Conservation (phyloP, 2,113 vertebrate species). For the Notarius quadriscutis region DNA sequence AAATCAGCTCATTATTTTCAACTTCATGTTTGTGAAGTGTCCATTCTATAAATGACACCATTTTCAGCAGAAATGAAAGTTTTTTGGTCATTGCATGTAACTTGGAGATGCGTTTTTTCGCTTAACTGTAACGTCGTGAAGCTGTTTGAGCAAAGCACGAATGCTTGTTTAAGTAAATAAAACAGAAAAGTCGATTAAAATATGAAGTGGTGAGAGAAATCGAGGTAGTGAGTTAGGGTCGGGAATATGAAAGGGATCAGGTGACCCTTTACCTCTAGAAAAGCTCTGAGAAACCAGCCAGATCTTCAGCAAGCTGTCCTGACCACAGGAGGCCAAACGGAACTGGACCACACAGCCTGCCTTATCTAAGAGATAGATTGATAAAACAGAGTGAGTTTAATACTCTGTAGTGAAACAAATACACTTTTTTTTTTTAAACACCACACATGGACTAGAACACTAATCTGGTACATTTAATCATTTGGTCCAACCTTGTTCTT, state of each 20-base stretch:
- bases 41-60: not conserved
- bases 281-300: constrained; percentile 77
- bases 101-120: not conserved
- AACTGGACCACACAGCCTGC: constrained; percentile 68
- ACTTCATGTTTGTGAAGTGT: not conserved
- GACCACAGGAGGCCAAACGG: constrained; percentile 88
- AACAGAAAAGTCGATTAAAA: not conserved
- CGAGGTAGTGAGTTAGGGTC: too few species aligned
- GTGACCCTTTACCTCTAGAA: constrained; percentile 72
- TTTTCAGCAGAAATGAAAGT: not conserved
- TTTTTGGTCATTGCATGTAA: too few species aligned
- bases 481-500: not conserved
- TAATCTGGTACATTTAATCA: not conserved
- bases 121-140: not conserved
- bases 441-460: not conserved
- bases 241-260: too few species aligned
- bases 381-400: not conserved
- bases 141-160: not conserved
- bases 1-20: not conserved
- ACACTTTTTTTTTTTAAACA: not conserved
- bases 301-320: constrained; percentile 87
- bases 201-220: not conserved
- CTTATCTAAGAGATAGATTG: constrained; percentile 62
- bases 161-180: not conserved
- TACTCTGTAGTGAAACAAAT: too few species aligned